A percentile compares a stretch with the other conserved stretches of the same genome.
These are phyloP conservation scores for Tetramorium alpestre DNA, from an alignment of 1,140 invertebrate genomes.

Conservation along the genomic window DNA sequence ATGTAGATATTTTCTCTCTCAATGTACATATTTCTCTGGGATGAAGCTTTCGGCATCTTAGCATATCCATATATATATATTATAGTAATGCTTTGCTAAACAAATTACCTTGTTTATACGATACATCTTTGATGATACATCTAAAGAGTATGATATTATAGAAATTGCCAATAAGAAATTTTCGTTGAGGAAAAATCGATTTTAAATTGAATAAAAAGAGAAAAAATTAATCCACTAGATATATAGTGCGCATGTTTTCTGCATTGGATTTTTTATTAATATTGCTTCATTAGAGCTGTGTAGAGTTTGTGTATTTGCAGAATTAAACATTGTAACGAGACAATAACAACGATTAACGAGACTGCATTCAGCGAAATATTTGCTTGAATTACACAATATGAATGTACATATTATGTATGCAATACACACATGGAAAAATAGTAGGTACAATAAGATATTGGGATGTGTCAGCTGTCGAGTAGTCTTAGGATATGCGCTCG, in stretches of 20 bases:
- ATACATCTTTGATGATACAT: not conserved
- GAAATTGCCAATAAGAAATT: no score
- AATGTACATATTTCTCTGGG: not conserved
- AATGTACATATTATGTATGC: not conserved
- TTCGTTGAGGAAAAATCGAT: no score
- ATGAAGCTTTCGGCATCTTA: constrained; percentile 4
- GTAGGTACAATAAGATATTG: not conserved
- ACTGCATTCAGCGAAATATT: no score
- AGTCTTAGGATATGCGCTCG: constrained; percentile 20
- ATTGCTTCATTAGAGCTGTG: no score
- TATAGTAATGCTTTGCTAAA: constrained; percentile 8
- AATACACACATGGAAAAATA: not conserved
- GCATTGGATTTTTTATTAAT: no score
- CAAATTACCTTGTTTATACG: not conserved
- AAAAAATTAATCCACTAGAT: no score
- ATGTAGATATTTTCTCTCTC: not conserved
- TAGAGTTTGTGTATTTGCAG: no score
- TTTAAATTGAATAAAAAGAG: no score
- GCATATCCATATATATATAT: not conserved
- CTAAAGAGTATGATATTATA: no score
- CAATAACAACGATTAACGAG: not conserved
- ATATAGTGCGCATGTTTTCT: no score
- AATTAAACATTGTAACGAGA: not conserved
- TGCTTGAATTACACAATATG: not conserved
- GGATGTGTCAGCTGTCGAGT: constrained; percentile 10